Base-by-base conservation (phyloP, 2,888 invertebrate species). In the Amblyteles armatorius region DNA sequence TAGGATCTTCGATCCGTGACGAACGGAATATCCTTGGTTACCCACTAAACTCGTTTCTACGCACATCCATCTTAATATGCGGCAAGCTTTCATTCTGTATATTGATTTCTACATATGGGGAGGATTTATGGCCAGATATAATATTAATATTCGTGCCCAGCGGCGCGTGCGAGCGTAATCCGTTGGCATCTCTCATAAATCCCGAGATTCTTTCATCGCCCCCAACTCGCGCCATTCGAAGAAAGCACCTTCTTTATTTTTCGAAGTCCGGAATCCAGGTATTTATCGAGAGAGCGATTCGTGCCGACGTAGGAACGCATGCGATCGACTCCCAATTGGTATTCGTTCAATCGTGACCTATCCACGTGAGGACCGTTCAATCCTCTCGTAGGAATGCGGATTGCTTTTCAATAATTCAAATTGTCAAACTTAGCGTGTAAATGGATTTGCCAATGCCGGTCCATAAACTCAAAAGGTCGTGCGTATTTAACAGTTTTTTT, bases 181-280 rank as follows among this genome's bases (percentile, higher is more conserved):
- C 11, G n/a, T 68, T 57, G 57, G 50, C 63, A 63, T 57, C 50
- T 83, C 55, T 65, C 52, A 79, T 79, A 69, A 79, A 83, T 55
- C 76, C 48, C 52, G 57, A 22, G 57, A 72, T 52, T 50, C 57
- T 77, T 80, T 80, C 77, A 80, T 50, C 60, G 60, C 11, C 3
- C 40, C 6, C 67, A 50, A 80, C 72, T 57, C n/a, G 57, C 76
- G 71, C 67, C 26, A 57, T 74, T 48, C 19, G 48, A 16, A 60
- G 22, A 57, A 55, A 69, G 29, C 55, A 52, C 36, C 63, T 36
- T 22, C 29, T 63, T 36, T 69, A 68, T 60, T 55, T 55, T 26
- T 44, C 26, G 26, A 76, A 65, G n/a, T 7, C 44, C 26, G 40
- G 60, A 77, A 68, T 76, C 40, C 74, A 52, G 44, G 26, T 40